Evolutionary conservation across 2,888 invertebrate genomes (phyloP), one percentile per base, ranked within the genome.

Genomic region (Drosophila anceps): DNA sequence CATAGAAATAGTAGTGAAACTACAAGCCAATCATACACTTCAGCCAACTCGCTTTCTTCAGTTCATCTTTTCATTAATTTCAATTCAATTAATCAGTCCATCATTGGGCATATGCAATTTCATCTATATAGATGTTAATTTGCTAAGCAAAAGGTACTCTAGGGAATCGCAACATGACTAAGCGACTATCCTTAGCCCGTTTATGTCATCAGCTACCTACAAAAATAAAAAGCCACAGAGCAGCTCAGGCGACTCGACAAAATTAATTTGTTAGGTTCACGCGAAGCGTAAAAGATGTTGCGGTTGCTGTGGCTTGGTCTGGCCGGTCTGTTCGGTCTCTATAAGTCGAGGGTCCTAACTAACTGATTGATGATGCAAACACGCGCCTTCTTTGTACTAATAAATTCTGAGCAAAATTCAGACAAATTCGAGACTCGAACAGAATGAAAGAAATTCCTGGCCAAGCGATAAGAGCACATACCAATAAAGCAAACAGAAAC

Each of bases 351-450:
- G 68, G 59, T 76, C 54, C 76, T 54, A 57, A 54, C 76, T 54
- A 57, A 54, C 86, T 91, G 91, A 91, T 91, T 91, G 91, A 91
- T 91, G 90, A 88, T 76, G 79, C 82, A 78, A 81, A 89, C 83
- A 79, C 85, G 82, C 85, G 82, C 74, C 86, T 88, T 80, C 72
- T 88, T 84, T 92, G 92, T 91, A 91, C 91, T 78, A 90, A 91
- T 91, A 91, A 91, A 92, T 91, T 91, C 73, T 85, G 79, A 84
- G 76, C 91, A 84, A 92, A 92, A 91, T 90, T 92, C 86, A 84
- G 84, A 91, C 91, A 90, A 89, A 91, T 87, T 82, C 90, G 82
- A 61, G 65, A 46, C 79, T 78, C 76, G 86, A 86, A 86, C 72
- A 76, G 68, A 77, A 67, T 64, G 67, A 82, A 69, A 79, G 72